Base-by-base conservation (phyloP, 2,888 invertebrate genomes). In the Formica aserva region DNA sequence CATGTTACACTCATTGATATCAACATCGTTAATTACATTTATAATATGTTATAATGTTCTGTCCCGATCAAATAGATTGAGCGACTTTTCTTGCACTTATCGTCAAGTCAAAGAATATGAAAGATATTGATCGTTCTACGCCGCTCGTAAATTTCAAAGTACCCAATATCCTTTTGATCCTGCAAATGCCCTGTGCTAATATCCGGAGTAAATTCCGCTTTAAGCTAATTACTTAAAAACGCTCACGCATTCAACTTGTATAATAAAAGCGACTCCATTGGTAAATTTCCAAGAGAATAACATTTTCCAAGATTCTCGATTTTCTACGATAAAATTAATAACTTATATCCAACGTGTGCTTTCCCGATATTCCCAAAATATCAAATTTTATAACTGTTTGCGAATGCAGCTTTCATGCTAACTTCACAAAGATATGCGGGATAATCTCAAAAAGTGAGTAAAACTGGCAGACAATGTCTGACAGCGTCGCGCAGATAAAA, bases 401-500 rank as follows among this genome's bases (percentile, higher is more conserved):
- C n/a, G 65, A 67, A 48, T 48, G 55, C 29, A 32, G 5, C 38
- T 62, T 32, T 74, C 74, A 67, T 41, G 69, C 29, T 41, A 35
- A 29, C 13, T 38, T 45, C 15, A 0, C 18, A 18, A 8, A 35
- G 55, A 81, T 71, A 66, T 60, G 65, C 60, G 60, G n/a, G 71
- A 18, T 22, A 60, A 69, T 78, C 15, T 57, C 22, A 29, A 69
- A 72, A 74, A 48, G 82, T 55, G 77, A 78, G 41, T 63, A 60
- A 78, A 85, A 81, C 72, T 71, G 41, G 18, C 72, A 15, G 55
- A 8, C 22, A 60, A 67, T 52, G 74, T 45, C 52, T 74, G 85
- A 74, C 85, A 72, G 62, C 38, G 26, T 63, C 62, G 57, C 41
- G 52, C 35, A 48, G 52, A 71, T 85, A 48, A 82, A 85, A 77